A percentile compares a stretch with the other conserved stretches of the same genome.
phyloP scores from a whole-genome alignment of 2,797 vertebrate genomes.

The Notamacropus eugenii region DNA sequence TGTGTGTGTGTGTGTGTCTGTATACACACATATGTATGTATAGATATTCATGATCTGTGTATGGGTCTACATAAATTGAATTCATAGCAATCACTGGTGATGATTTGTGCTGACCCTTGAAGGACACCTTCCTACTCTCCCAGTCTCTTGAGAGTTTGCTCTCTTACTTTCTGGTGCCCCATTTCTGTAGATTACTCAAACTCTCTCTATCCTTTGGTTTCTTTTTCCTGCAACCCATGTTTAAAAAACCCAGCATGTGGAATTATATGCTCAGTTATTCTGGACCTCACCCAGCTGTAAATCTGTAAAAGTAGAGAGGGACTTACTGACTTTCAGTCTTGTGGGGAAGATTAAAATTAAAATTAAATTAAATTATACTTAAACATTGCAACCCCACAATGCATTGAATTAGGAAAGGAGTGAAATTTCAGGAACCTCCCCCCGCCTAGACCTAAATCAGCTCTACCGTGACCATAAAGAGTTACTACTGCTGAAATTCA shows the following conservation, averaged over 20 bases:
- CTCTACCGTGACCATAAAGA: not conserved
- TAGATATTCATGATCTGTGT: too few species aligned
- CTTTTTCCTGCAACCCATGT: conserved; percentile 31
- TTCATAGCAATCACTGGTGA: not conserved
- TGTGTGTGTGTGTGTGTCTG: not conserved
- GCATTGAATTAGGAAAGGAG: not conserved
- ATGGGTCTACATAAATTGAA: not conserved
- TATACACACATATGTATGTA: too few species aligned
- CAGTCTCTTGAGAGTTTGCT: not conserved
- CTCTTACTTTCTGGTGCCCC: not conserved
- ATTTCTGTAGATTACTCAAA: not conserved
- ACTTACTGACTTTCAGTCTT: conserved; percentile 32
- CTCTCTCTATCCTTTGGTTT: conserved; percentile 23
- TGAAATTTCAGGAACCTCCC: not conserved
- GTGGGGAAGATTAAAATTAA: conserved; percentile 36
- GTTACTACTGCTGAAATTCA: not conserved
- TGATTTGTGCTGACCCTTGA: not conserved
- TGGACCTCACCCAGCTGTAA: not conserved
- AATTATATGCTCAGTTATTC: not conserved
- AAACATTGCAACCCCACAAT: not conserved
- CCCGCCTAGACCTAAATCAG: not conserved
- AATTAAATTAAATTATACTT: conserved; percentile 46
- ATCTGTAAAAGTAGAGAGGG: not conserved
- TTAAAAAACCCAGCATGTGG: not conserved
- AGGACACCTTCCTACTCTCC: not conserved